Conservation (phyloP, 2,888 invertebrate genomes). For the Helobdella robusta region DNA sequence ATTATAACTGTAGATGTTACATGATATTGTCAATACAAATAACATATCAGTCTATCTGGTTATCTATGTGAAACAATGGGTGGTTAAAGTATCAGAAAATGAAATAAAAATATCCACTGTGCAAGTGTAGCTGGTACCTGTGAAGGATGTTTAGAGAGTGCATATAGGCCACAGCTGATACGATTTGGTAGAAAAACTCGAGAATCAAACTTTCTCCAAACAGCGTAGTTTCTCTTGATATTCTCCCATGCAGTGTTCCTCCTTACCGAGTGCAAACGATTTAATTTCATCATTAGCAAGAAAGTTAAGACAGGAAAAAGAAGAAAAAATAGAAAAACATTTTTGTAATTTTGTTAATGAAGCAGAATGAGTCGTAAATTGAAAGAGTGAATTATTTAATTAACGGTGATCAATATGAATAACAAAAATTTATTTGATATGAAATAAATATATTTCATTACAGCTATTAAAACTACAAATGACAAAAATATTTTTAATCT, state of each 20-base stretch:
- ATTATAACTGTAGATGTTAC: too few relatives aligned
- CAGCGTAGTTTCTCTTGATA: constrained; percentile 38
- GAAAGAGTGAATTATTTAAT: too few relatives aligned
- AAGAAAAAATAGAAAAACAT: constrained; percentile 13
- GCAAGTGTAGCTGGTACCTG: constrained; percentile 38
- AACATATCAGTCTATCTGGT: too few relatives aligned
- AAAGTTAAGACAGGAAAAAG: background rate
- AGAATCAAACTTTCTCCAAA: constrained; percentile 44
- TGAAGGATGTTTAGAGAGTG: constrained; percentile 47
- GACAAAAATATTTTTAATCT: too few relatives aligned
- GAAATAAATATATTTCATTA: too few relatives aligned
- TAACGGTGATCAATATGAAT: too few relatives aligned
- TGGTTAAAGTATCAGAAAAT: too few relatives aligned
- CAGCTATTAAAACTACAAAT: too few relatives aligned
- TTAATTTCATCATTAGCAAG: constrained; percentile 1
- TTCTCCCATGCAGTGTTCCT: constrained; percentile 43
- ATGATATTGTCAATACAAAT: too few relatives aligned
- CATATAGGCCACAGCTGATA: constrained; percentile 44
- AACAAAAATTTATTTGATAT: too few relatives aligned
- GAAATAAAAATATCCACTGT: background rate
- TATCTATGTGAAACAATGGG: too few relatives aligned
- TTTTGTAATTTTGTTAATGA: background rate
- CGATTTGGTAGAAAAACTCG: constrained; percentile 48
- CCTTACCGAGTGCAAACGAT: constrained; percentile 34
- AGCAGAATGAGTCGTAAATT: background rate